Evolutionary conservation across 2,888 invertebrate species (phyloP), one percentile per base, ranked within the genome.

Genomic region (Perithous albicinctus): DNA sequence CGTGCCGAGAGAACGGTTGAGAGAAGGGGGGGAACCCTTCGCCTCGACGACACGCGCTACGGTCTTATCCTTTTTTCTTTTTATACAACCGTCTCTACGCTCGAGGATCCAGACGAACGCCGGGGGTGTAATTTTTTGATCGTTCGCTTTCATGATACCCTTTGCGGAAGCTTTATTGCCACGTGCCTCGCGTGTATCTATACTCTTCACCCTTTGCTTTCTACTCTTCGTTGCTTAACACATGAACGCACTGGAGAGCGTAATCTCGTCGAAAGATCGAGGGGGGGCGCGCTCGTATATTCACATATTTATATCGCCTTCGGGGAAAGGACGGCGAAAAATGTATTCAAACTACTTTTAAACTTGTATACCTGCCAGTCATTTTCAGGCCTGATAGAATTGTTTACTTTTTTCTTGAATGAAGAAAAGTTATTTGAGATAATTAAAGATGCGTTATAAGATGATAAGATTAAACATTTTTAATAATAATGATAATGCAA

Each of bases 91-190:
- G 51, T 61, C 61, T 51, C 69, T 43, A 3, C 18, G 59, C 59
- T 6, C 73, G 54, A 56, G 41, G 66, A 74, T 75, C 74, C 74
- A 82, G 81, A 82, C 81, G 63, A 15, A 32, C n/a, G 59, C 2
- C 7, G 80, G 80, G 78, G 78, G 78, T 70, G 78, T 78, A 78
- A 82, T 82, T 82, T 82, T 73, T 75, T 64, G 56, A 82, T 82
- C 78, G 78, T 64, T 69, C 67, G 23, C 48, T 73, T 63, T 69
- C 67, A 54, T 77, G 67, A 54, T 77, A 74, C 56, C 56, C 41
- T 38, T n/a, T 72, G 43, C 67, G 54, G 54, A 32, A 61, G 8
- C 61, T 18, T 32, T 64, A 48, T 64, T 59, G 67, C 66, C 63
- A 35, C 48, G 69, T 51, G 69, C 69, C 51, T n/a, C n/a, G 6